Evolutionary conservation across 2,888 invertebrate species (phyloP).

Genomic region (Pseudococcus jackbeardsleyi): DNA sequence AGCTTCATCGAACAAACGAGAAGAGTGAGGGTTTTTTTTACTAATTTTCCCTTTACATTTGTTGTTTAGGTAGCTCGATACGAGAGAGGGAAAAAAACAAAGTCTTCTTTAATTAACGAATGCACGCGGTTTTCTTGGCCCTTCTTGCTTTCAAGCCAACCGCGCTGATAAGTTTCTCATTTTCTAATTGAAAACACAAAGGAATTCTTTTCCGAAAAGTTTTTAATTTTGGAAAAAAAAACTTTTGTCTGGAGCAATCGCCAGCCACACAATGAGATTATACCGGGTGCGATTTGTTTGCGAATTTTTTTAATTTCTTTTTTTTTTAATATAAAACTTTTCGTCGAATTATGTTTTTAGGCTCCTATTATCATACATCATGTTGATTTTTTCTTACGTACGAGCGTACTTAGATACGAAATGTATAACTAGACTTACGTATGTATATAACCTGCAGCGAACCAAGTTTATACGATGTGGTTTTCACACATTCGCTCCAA

Average conservation of each 20-base stretch:
- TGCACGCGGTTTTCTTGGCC: constrained; percentile 28
- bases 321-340: constrained; percentile 25
- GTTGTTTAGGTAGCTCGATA: constrained; percentile 4
- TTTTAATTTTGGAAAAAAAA: constrained; percentile 29
- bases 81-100: background rate
- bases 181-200: constrained; percentile 45
- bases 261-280: background rate
- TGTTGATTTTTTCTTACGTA: background rate
- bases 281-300: constrained; percentile 18
- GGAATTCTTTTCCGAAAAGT: constrained; percentile 33
- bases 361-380: background rate
- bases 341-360: background rate
- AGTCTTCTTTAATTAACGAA: constrained; percentile 29
- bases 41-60: background rate
- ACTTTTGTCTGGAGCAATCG: background rate
- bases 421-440: background rate
- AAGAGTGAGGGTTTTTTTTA: background rate
- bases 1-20: constrained; percentile 44
- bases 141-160: background rate
- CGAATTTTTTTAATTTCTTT: constrained; percentile 2
- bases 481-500: constrained; percentile 16
- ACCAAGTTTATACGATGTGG: constrained; percentile 14
- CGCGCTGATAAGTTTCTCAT: constrained; percentile 31
- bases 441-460: background rate
- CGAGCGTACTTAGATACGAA: background rate